Conservation (phyloP, 2,113 vertebrate species). For the Poecile atricapillus region DNA sequence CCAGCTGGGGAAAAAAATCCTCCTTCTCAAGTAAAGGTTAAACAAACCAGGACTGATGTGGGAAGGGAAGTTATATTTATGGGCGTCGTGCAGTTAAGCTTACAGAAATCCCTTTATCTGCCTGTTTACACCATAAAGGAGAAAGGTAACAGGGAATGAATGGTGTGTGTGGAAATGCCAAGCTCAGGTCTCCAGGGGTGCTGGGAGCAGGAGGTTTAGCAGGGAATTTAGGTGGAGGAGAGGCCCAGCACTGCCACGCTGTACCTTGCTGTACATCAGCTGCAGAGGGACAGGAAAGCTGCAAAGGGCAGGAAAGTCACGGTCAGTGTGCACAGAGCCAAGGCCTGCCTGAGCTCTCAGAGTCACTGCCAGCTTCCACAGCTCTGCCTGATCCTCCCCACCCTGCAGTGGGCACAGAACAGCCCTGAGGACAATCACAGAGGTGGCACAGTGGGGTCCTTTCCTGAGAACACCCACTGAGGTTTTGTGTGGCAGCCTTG, state of each 20-base stretch:
- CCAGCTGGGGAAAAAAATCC: neutral
- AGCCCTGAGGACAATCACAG: accelerated
- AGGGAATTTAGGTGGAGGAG: neutral
- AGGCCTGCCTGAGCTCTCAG: neutral
- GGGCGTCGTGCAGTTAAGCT: neutral
- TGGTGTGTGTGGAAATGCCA: neutral
- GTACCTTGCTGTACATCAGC: neutral
- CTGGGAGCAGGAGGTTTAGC: neutral
- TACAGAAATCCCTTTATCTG: neutral
- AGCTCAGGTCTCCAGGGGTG: neutral
- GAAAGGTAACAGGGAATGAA: neutral
- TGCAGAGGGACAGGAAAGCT: neutral
- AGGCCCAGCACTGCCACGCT: neutral
- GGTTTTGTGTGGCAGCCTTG: neutral
- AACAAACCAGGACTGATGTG: neutral
- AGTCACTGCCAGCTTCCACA: neutral
- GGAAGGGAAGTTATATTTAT: neutral
- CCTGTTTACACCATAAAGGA: neutral
- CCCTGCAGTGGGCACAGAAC: neutral
- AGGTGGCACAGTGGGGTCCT: neutral
- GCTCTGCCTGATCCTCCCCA: neutral
- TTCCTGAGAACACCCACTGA: neutral
- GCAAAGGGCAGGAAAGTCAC: neutral
- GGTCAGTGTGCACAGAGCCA: neutral
- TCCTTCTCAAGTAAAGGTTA: neutral